Conservation (phyloP, 37 sponge, comb jelly and placozoan genomes). For the Haliclona indistincta region DNA sequence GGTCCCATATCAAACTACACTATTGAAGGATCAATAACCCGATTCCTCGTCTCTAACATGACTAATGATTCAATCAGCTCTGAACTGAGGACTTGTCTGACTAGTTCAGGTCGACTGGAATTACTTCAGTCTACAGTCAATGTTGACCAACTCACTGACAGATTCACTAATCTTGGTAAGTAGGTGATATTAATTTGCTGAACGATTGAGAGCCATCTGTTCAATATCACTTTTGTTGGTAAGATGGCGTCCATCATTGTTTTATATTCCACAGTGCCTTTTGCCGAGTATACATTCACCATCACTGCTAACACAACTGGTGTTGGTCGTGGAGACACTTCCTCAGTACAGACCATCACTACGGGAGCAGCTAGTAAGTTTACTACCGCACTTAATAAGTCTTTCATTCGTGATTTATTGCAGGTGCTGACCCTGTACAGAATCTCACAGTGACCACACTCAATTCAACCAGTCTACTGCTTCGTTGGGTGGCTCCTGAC, state of each 20-base stretch:
- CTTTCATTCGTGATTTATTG: not conserved
- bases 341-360: not conserved
- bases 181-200: no score
- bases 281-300: not conserved
- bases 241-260: not conserved
- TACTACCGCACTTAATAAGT: not conserved
- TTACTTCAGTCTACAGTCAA: no score
- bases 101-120: no score
- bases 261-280: not conserved
- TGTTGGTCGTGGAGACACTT: not conserved
- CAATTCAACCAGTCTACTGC: constrained; percentile 2
- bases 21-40: no score
- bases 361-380: not conserved
- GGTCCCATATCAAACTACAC: no score
- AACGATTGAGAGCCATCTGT: no score
- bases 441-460: constrained; percentile 10
- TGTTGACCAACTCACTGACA: no score
- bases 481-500: constrained; percentile 34
- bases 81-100: no score
- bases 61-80: no score
- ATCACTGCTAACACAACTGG: not conserved
- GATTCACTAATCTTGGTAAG: no score
- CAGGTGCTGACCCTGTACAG: constrained; percentile 14
- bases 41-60: no score
- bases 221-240: no score